Percentiles rank a stretch among this genome's conserved stretches.
Conservation (phyloP, 2,888 invertebrate genomes). For the Metopia argyrocephala region DNA sequence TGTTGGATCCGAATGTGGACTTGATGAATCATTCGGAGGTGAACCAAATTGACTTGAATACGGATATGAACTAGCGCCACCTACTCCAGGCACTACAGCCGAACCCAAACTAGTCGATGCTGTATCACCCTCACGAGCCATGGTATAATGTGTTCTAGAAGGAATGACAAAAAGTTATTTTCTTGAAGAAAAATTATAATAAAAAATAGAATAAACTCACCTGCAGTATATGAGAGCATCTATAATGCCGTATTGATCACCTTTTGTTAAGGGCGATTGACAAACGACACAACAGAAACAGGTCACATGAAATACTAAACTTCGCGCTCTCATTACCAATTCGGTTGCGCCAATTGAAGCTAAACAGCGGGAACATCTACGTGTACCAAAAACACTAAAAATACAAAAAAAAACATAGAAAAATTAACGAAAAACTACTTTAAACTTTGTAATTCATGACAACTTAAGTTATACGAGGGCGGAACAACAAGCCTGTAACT, state of each 20-base stretch:
- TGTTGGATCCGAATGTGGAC: conserved; percentile 77
- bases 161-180: background rate
- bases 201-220: conserved; percentile 70
- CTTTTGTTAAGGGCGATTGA: conserved; percentile 91
- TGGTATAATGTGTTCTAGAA: conserved; percentile 78
- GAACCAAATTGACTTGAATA: conserved; percentile 80
- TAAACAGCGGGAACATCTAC: conserved; percentile 93
- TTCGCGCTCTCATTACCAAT: conserved; percentile 95
- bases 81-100: conserved; percentile 61
- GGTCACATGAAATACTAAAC: conserved; percentile 94
- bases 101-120: conserved; percentile 74
- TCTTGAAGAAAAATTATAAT: background rate
- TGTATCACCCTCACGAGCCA: conserved; percentile 76
- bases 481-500: too few species aligned
- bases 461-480: too few species aligned
- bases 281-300: conserved; percentile 97
- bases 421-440: background rate
- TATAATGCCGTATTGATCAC: conserved; percentile 96
- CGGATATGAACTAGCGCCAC: conserved; percentile 79
- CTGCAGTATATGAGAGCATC: conserved; percentile 93
- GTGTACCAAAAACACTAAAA: conserved; percentile 92
- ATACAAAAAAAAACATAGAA: background rate
- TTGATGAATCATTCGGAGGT: conserved; percentile 77
- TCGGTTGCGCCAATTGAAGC: conserved; percentile 93
- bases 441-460: background rate